phyloP scores from a whole-genome alignment of 2,888 invertebrate genomes.

The Leucoma salicis region DNA sequence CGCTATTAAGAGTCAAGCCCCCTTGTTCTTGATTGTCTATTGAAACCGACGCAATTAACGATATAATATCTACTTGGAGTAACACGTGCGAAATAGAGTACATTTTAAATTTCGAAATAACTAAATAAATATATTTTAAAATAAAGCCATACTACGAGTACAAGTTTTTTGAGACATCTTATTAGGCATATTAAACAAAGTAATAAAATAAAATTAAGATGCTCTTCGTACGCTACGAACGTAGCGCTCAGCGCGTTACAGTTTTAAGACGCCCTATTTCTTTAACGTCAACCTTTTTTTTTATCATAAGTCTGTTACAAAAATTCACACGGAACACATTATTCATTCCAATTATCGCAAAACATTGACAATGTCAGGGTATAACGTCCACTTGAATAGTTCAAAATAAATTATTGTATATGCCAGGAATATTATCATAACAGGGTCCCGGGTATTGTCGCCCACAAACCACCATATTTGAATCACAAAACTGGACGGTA shows the following conservation, averaged over 20 bases:
- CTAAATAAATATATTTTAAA: too few relatives aligned
- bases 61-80: background rate
- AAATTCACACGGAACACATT: conserved; percentile 31
- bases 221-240: too few relatives aligned
- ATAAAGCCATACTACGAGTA: too few relatives aligned
- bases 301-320: too few relatives aligned
- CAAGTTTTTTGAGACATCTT: too few relatives aligned
- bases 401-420: conserved; percentile 61
- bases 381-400: conserved; percentile 43
- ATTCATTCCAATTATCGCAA: conserved; percentile 35
- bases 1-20: conserved; percentile 52
- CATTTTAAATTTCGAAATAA: too few relatives aligned
- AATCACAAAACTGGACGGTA: conserved; percentile 75
- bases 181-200: too few relatives aligned
- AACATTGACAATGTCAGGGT: conserved; percentile 28
- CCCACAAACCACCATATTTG: conserved; percentile 69
- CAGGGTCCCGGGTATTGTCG: conserved; percentile 62
- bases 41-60: conserved; percentile 39
- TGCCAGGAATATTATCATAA: conserved; percentile 75
- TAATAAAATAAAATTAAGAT: too few relatives aligned
- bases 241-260: too few relatives aligned
- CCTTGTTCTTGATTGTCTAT: conserved; percentile 38
- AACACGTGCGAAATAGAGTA: background rate
- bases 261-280: too few relatives aligned
- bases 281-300: too few relatives aligned